Evolutionary conservation across 2,888 invertebrate genomes (phyloP).

Genomic region (Myopa tessellatipennis): DNA sequence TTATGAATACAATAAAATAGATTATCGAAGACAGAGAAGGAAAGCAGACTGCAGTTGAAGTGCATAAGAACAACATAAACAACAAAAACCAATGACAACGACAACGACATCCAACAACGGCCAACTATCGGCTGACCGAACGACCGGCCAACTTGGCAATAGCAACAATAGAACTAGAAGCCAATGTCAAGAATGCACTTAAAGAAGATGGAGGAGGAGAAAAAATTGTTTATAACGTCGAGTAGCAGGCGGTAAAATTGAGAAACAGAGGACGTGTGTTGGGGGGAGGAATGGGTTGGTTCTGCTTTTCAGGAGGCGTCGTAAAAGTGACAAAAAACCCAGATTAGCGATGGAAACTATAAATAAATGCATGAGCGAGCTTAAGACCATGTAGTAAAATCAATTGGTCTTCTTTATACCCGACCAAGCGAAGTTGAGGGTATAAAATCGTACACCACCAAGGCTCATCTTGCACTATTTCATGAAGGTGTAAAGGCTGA

Average conservation of each 20-base stretch:
- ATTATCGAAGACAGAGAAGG: too few species aligned
- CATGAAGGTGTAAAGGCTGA: too few species aligned
- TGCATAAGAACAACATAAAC: not conserved
- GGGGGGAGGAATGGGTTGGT: not conserved
- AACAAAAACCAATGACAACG: too few species aligned
- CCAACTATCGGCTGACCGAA: not conserved
- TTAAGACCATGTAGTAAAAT: too few species aligned
- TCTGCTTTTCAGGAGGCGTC: not conserved
- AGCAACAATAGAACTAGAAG: not conserved
- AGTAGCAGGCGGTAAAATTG: constrained; percentile 7
- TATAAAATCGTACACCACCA: not conserved
- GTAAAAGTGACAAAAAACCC: constrained; percentile 23
- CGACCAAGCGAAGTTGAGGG: too few species aligned
- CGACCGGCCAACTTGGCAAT: not conserved
- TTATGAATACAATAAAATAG: too few species aligned
- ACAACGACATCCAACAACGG: not conserved
- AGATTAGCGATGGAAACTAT: constrained; percentile 16
- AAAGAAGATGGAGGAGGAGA: not conserved
- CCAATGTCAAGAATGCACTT: constrained; percentile 26
- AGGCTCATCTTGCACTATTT: too few species aligned
- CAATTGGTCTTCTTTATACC: too few species aligned
- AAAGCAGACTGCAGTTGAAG: not conserved
- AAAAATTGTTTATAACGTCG: too few species aligned
- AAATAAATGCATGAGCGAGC: constrained; percentile 1
- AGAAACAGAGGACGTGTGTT: not conserved